Conservation (phyloP, 2,888 invertebrate genomes). For the Dasysyrphus albostriatus region DNA sequence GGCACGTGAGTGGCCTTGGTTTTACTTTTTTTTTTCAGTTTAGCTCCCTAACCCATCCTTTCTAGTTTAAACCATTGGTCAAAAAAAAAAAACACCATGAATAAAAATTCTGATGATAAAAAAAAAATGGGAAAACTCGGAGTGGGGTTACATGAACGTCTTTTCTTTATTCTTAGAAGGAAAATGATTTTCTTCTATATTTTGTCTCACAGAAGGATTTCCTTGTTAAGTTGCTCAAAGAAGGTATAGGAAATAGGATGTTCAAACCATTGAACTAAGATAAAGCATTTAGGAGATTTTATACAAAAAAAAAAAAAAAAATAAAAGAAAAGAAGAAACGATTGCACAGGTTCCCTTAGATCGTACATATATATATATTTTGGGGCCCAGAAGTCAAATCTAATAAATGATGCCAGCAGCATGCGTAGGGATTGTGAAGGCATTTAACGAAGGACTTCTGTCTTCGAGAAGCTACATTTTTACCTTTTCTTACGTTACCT, state of each 20-base stretch:
- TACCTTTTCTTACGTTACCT: neutral
- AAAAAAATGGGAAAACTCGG: neutral
- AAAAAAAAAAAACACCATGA: conserved; percentile 2
- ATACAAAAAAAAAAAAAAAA: neutral
- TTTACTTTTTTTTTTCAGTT: neutral
- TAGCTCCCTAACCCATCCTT: neutral
- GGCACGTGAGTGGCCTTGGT: conserved; percentile 35
- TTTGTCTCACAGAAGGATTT: conserved; percentile 18
- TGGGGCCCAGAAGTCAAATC: conserved; percentile 80
- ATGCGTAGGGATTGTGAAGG: conserved; percentile 45
- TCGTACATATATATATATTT: neutral
- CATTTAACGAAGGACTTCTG: conserved; percentile 57
- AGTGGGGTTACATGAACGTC: neutral
- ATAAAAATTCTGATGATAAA: conserved; percentile 29
- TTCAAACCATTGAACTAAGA: conserved; percentile 38
- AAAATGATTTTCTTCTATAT: conserved; percentile 20
- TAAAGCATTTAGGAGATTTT: conserved; percentile 23
- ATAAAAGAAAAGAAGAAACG: neutral
- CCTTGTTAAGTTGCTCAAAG: conserved; percentile 33
- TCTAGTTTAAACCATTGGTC: conserved; percentile 21
- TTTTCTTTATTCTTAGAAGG: neutral
- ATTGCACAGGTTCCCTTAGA: neutral
- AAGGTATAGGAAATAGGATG: neutral
- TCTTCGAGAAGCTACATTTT: conserved; percentile 25
- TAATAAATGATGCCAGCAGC: conserved; percentile 82